Percentiles rank a stretch among this genome's conserved stretches.
Evolutionary conservation across 2,888 invertebrate species (phyloP).

Genomic region (Girardia tigrina): DNA sequence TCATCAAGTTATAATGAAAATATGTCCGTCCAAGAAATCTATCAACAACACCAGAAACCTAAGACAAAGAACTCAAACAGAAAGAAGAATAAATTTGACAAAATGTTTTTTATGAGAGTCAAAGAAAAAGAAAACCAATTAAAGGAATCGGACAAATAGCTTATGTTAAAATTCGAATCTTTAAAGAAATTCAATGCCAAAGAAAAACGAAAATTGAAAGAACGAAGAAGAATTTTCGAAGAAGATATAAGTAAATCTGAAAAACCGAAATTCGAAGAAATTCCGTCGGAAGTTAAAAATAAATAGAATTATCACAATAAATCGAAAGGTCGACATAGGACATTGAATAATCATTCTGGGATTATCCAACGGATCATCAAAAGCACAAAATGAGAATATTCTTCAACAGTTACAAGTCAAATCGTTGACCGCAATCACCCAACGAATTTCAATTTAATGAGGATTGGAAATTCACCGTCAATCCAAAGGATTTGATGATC

Average conservation of each 20-base stretch:
- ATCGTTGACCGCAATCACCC: too few relatives aligned
- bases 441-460: too few relatives aligned
- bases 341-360: too few relatives aligned
- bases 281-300: too few relatives aligned
- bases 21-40: slow-evolving; percentile 63
- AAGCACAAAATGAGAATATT: too few relatives aligned
- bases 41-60: slow-evolving; percentile 76
- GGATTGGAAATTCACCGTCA: too few relatives aligned
- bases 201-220: slow-evolving; percentile 82
- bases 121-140: slow-evolving; percentile 92
- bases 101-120: slow-evolving; percentile 90
- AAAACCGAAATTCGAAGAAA: slow-evolving; percentile 71
- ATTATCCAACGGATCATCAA: too few relatives aligned
- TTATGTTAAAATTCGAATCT: slow-evolving; percentile 82
- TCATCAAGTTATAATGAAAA: slow-evolving; percentile 59
- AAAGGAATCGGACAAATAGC: slow-evolving; percentile 88
- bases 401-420: too few relatives aligned
- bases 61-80: slow-evolving; percentile 67
- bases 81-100: slow-evolving; percentile 92
- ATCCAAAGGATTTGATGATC: too few relatives aligned
- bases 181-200: slow-evolving; percentile 85
- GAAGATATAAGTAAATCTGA: slow-evolving; percentile 81
- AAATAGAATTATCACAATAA: too few relatives aligned
- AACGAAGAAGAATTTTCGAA: slow-evolving; percentile 57
- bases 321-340: too few relatives aligned